Evolutionary conservation across 2,797 vertebrate genomes (phyloP).

Genomic region (Acipenser transmontanus): DNA sequence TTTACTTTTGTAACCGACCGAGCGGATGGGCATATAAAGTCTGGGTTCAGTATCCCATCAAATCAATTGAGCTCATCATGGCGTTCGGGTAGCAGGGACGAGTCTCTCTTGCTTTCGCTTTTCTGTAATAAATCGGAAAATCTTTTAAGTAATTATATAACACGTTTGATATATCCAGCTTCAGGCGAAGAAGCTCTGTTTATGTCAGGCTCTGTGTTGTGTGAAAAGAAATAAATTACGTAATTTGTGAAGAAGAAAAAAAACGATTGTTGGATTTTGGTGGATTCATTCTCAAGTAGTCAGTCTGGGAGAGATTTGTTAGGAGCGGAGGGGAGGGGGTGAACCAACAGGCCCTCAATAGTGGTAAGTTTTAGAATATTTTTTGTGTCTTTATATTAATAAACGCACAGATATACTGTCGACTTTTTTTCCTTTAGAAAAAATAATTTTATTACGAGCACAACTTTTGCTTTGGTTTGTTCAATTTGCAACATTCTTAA

Average conservation of each 20-base stretch:
- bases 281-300: conserved; percentile 10
- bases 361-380: conserved; percentile 35
- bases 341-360: conserved; percentile 30
- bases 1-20: conserved; percentile 22
- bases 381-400: not conserved
- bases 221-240: no score
- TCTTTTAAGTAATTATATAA: conserved; percentile 10
- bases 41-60: conserved; percentile 34
- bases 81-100: conserved; percentile 38
- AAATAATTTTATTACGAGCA: conserved; percentile 9
- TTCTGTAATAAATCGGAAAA: conserved; percentile 16
- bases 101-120: conserved; percentile 29
- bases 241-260: no score
- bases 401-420: not conserved
- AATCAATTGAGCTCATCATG: conserved; percentile 46
- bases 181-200: not conserved
- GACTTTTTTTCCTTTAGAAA: not conserved
- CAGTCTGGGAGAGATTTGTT: conserved; percentile 33
- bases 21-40: conserved; percentile 8
- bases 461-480: no score
- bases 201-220: not conserved
- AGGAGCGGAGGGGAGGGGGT: conserved; percentile 24
- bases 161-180: not conserved
- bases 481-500: no score
- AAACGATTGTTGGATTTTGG: conserved; percentile 33